Evolutionary conservation across 2,797 vertebrate genomes (phyloP), one percentile per base, ranked within the genome.

Genomic region (Alectoris magna): DNA sequence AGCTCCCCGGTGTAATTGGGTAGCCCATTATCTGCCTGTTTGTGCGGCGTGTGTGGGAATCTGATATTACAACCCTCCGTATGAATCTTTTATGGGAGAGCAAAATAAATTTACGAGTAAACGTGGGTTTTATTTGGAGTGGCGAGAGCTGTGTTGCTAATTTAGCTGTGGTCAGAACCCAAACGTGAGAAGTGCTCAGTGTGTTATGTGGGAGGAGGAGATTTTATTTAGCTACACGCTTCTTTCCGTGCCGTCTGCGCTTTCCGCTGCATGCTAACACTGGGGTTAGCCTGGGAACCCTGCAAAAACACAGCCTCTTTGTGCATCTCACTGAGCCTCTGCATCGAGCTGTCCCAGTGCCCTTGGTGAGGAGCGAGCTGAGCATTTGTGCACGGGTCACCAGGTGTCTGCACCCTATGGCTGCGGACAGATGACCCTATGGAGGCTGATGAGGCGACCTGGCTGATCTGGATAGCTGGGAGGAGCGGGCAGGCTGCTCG

Each of bases 121-220:
- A 91, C 91, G 91, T 46, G 38, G 75, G 82, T 81, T 92, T 93
- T 89, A 63, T 92, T 88, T 84, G 87, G 95, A 94, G 95, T 81
- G 80, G 75, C 60, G 27, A 84, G 91, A 94, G 87, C 87, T 71
- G 11, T 6, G 85, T 91, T 93, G 22, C 93, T 96, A 93, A 93
- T 95, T 96, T 95, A 89, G 92, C 94, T 94, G 77, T 7, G 2
- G 85, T 93, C 93, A 15, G 91, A 94, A 94, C 85, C 94, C 93
- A 81, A 79, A 88, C 39, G 85, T 95, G 94, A 1, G 49, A 95
- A 94, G 80, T 44, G 64, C 92, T 95, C 87, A 90, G 66, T 87
- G 93, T 92, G 92, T 86, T 94, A 93, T 36, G 92, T 95, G 83
- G 95, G 94, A 95, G 94, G 92, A 91, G 70, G 74, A 92, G 91